Evolutionary conservation across 2,888 invertebrate species (phyloP).

Genomic region (Rhagium mordax): DNA sequence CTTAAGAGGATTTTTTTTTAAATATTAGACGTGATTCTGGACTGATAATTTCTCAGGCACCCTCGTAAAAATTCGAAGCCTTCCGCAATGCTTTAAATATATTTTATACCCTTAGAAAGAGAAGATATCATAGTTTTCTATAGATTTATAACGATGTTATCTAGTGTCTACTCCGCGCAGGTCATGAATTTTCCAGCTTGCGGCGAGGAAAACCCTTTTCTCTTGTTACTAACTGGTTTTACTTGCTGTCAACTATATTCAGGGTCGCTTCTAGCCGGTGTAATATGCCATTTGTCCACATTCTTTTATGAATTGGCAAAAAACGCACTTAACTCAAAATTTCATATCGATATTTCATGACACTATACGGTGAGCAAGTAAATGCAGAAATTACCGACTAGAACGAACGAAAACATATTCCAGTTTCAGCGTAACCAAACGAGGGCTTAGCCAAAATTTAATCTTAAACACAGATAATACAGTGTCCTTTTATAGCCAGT

Average conservation of each 20-base stretch:
- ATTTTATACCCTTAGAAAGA: constrained; percentile 69
- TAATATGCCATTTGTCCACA: constrained; percentile 38
- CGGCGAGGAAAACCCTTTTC: constrained; percentile 51
- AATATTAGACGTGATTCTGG: too few species aligned
- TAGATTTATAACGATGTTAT: constrained; percentile 69
- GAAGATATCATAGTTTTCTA: constrained; percentile 69
- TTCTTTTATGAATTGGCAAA: background rate
- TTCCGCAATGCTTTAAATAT: constrained; percentile 66
- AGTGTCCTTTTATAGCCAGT: too few species aligned
- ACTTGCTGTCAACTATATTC: constrained; percentile 52
- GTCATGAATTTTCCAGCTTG: constrained; percentile 55
- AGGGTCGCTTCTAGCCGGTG: constrained; percentile 43
- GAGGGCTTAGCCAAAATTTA: too few species aligned
- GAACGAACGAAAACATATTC: background rate
- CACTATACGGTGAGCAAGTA: background rate
- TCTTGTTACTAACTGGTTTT: constrained; percentile 47
- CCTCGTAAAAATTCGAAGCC: constrained; percentile 55
- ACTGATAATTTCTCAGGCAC: constrained; percentile 17
- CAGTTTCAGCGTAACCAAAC: too few species aligned
- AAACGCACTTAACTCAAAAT: background rate
- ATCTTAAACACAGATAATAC: too few species aligned
- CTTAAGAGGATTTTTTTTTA: too few species aligned
- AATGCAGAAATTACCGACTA: background rate
- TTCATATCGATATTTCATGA: background rate
- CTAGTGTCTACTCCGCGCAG: constrained; percentile 62